phyloP scores from a whole-genome alignment of 2,113 vertebrate genomes.

The Pedionomus torquatus region DNA sequence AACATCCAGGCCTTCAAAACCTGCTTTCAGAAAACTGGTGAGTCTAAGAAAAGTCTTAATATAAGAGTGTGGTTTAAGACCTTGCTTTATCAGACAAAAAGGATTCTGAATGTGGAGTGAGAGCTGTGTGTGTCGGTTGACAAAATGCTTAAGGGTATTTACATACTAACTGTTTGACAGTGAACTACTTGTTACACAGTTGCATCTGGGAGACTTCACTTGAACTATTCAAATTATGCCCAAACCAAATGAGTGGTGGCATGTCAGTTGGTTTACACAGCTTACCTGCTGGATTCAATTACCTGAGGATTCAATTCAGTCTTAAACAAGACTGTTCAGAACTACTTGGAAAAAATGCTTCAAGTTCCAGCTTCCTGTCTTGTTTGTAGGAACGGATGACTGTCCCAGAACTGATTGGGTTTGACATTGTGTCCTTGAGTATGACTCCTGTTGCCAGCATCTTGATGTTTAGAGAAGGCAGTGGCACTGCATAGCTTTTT shows the following conservation, averaged over 20 bases:
- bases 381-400: background rate
- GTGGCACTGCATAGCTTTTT: background rate
- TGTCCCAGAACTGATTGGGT: background rate
- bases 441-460: background rate
- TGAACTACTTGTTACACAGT: rapidly evolving
- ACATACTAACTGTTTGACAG: background rate
- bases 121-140: background rate
- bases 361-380: background rate
- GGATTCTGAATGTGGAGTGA: background rate
- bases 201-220: background rate
- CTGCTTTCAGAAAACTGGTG: conserved; percentile 90
- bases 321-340: background rate
- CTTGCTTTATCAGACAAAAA: rapidly evolving
- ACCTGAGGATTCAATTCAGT: background rate
- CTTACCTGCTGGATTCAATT: background rate
- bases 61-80: background rate
- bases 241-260: background rate
- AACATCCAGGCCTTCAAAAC: conserved; percentile 87
- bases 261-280: background rate
- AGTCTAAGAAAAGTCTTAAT: background rate
- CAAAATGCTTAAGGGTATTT: background rate
- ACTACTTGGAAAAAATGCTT: background rate
- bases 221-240: background rate
- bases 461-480: background rate
- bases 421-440: conserved; percentile 50